These are phyloP conservation scores for Hetaerina americana DNA, from an alignment of 1,140 invertebrate genomes.

Conservation along the genomic window DNA sequence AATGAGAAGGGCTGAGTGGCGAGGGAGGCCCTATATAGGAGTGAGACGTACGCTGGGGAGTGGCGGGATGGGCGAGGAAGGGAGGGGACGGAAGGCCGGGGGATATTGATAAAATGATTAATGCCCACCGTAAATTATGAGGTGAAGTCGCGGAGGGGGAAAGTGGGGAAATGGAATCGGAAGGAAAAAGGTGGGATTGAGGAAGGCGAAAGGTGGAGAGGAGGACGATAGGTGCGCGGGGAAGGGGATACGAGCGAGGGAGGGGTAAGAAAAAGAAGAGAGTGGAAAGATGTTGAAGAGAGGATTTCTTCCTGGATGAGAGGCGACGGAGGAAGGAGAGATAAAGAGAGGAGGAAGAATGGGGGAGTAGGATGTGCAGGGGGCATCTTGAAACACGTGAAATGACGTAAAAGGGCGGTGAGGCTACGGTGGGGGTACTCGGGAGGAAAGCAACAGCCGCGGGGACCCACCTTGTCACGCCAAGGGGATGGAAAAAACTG, in stretches of 20 bases:
- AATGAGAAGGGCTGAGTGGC: background rate
- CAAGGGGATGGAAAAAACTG: too few relatives aligned
- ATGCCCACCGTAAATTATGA: background rate
- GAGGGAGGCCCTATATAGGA: background rate
- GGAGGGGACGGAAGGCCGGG: too few relatives aligned
- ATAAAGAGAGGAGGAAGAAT: too few relatives aligned
- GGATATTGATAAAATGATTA: conserved; percentile 1
- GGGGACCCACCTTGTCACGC: too few relatives aligned
- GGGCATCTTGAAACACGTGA: too few relatives aligned
- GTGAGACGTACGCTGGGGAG: background rate
- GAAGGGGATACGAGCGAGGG: background rate
- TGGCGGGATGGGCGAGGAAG: background rate
- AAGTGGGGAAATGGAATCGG: background rate
- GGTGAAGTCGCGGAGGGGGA: background rate
- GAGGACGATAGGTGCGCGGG: background rate
- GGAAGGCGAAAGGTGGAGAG: background rate
- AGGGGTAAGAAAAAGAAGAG: background rate
- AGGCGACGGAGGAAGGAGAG: too few relatives aligned
- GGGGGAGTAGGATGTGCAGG: too few relatives aligned
- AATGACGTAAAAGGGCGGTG: too few relatives aligned
- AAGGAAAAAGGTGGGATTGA: background rate
- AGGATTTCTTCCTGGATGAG: too few relatives aligned
- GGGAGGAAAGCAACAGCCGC: too few relatives aligned
- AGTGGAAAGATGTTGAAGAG: too few relatives aligned
- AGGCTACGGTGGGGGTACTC: too few relatives aligned